Evolutionary conservation across 2,113 vertebrate species (phyloP).

Genomic region (Hirundichthys speculiger): DNA sequence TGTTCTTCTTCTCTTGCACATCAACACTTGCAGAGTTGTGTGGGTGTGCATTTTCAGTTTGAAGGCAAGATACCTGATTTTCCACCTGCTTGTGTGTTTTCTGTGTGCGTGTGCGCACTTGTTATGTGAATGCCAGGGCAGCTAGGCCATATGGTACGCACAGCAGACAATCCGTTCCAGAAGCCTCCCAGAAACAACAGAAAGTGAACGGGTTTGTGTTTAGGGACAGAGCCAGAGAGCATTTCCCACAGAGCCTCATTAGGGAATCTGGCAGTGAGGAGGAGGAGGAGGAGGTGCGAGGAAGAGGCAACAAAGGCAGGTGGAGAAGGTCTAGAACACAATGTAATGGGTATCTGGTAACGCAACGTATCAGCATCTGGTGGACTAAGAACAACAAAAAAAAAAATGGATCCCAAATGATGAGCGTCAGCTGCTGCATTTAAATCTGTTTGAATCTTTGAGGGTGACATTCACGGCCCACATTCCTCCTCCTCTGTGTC

Average conservation of each 20-base stretch:
- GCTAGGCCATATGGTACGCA: conserved; percentile 52
- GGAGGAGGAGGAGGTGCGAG: conserved; percentile 40
- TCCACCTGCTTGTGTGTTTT: background rate
- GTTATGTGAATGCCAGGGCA: conserved; percentile 19
- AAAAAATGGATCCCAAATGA: conserved; percentile 30
- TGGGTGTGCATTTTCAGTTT: no score
- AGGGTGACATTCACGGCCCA: conserved; percentile 4
- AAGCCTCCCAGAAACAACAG: conserved; percentile 46
- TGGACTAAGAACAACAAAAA: conserved; percentile 23
- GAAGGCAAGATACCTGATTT: no score
- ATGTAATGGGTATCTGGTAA: no score
- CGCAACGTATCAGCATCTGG: conserved; percentile 45
- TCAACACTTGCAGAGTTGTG: background rate
- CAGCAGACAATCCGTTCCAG: conserved; percentile 50
- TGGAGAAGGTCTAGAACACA: conserved; percentile 47
- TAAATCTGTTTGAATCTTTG: conserved; percentile 33
- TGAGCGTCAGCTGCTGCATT: conserved; percentile 26
- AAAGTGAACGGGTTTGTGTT: conserved; percentile 51
- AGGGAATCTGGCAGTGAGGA: conserved; percentile 59
- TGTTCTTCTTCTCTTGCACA: background rate
- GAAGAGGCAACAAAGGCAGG: conserved; percentile 51
- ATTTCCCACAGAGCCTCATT: conserved; percentile 76
- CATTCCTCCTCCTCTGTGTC: background rate
- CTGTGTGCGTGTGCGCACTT: background rate
- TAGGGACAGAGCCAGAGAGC: conserved; percentile 46